phyloP scores from a whole-genome alignment of 2,113 vertebrate species.

The Brachyhypopomus occidentalis region DNA sequence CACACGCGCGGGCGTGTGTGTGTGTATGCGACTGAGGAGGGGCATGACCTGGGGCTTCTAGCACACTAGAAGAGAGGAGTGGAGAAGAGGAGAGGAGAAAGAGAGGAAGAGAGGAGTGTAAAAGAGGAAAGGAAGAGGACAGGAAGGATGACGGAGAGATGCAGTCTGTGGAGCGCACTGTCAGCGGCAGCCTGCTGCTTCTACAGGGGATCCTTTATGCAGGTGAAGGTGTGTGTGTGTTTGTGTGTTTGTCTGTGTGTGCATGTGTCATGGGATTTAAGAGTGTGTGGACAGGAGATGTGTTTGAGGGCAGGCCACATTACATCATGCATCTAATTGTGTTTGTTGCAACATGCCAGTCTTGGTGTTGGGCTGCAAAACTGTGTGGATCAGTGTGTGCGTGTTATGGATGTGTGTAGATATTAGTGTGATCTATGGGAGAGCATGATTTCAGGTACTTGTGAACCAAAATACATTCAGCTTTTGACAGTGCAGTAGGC shows the following conservation, averaged over 20 bases:
- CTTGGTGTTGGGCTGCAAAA: no score
- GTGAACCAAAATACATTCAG: no score
- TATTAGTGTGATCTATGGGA: constrained; percentile 8
- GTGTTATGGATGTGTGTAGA: constrained; percentile 31
- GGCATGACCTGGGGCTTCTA: constrained; percentile 70
- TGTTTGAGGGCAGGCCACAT: constrained; percentile 23
- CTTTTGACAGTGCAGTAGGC: no score
- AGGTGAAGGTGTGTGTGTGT: constrained; percentile 90
- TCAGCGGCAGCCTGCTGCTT: constrained; percentile 98
- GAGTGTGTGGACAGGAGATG: constrained; percentile 16
- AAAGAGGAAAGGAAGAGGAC: constrained; percentile 57
- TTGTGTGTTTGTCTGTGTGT: constrained; percentile 21
- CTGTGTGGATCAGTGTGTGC: constrained; percentile 37
- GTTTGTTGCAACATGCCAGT: no score
- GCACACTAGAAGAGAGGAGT: constrained; percentile 51
- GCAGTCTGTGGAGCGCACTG: constrained; percentile 96
- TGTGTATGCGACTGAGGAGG: constrained; percentile 51
- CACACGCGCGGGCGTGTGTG: constrained; percentile 36
- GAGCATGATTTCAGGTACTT: not conserved
- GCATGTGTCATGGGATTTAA: constrained; percentile 49
- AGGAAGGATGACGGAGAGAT: constrained; percentile 89
- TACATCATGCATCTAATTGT: no score
- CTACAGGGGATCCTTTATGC: constrained; percentile 97
- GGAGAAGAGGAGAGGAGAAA: constrained; percentile 12
- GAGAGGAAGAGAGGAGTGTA: constrained; percentile 35